Percentiles rank a stretch among this genome's conserved stretches.
Evolutionary conservation across 2,113 vertebrate genomes (phyloP).

Genomic region (Oenanthe oenanthe): DNA sequence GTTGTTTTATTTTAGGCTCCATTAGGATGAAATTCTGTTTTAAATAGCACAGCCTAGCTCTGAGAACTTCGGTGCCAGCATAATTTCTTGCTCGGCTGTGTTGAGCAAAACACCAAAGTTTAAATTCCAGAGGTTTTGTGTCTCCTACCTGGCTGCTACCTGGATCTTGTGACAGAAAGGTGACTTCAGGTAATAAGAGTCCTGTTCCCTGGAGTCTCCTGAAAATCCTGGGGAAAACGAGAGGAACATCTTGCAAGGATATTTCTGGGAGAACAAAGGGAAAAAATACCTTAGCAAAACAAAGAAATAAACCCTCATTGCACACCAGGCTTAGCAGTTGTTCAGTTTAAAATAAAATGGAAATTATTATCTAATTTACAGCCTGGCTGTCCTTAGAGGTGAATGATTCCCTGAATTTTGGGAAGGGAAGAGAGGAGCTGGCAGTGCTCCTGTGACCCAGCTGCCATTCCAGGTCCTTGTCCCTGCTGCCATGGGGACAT

Average conservation of each 20-base stretch:
- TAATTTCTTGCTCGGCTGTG: constrained; percentile 49
- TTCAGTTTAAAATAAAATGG: neutral
- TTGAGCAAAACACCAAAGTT: constrained; percentile 56
- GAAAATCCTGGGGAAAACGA: constrained; percentile 4
- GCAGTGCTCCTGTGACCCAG: neutral
- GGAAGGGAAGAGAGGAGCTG: neutral
- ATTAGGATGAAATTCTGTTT: constrained; percentile 76
- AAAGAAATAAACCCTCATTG: neutral
- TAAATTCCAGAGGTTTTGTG: constrained; percentile 62
- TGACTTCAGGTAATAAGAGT: constrained; percentile 55
- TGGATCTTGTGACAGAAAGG: constrained; percentile 37
- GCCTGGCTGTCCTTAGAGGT: neutral
- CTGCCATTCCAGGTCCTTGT: neutral
- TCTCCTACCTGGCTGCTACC: constrained; percentile 51
- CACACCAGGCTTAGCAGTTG: neutral
- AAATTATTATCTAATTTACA: neutral
- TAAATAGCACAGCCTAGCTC: constrained; percentile 67
- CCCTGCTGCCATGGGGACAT: accelerated
- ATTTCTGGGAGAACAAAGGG: neutral
- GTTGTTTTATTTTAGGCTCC: constrained; percentile 73
- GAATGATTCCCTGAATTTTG: neutral
- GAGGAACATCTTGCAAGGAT: neutral
- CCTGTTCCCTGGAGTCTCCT: constrained; percentile 19
- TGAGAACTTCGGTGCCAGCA: constrained; percentile 59
- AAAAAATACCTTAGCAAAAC: neutral